A percentile compares a stretch with the other conserved stretches of the same genome.
Conservation (phyloP, 2,797 vertebrate genomes). For the Thaleichthys pacificus region DNA sequence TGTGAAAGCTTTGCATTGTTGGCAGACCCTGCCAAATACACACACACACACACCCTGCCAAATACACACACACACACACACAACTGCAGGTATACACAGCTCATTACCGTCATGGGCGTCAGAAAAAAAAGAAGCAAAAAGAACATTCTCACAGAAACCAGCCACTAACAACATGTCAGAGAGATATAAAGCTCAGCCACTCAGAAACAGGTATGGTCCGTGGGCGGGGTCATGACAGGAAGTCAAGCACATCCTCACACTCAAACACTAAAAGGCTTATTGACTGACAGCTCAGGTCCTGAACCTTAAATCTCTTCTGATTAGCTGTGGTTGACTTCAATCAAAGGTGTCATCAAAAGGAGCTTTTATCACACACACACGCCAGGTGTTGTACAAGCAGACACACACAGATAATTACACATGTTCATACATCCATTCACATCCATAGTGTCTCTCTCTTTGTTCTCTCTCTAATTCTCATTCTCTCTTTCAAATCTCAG, state of each 20-base stretch:
- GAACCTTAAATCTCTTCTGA: constrained; percentile 27
- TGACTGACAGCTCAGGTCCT: constrained; percentile 42
- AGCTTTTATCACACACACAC: neutral
- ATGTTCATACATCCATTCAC: neutral
- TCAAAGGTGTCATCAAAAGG: constrained; percentile 38
- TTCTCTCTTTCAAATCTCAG: neutral
- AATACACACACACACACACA: neutral
- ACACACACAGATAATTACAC: neutral
- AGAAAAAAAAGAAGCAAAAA: neutral
- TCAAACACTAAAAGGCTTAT: constrained; percentile 21
- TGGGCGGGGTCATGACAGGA: neutral
- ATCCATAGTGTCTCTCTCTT: neutral
- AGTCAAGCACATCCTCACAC: constrained; percentile 17
- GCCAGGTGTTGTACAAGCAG: neutral
- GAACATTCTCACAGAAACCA: constrained; percentile 7
- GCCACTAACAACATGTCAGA: constrained; percentile 5
- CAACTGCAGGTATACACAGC: neutral
- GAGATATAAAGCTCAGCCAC: constrained; percentile 32
- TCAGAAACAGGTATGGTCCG: neutral
- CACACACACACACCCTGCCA: neutral
- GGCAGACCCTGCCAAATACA: constrained; percentile 1
- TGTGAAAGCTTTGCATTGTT: neutral
- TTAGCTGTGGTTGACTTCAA: constrained; percentile 22
- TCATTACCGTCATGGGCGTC: neutral
- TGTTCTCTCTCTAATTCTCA: neutral